Base-by-base conservation (phyloP, 2,888 invertebrate species). In the Cabera pusaria region DNA sequence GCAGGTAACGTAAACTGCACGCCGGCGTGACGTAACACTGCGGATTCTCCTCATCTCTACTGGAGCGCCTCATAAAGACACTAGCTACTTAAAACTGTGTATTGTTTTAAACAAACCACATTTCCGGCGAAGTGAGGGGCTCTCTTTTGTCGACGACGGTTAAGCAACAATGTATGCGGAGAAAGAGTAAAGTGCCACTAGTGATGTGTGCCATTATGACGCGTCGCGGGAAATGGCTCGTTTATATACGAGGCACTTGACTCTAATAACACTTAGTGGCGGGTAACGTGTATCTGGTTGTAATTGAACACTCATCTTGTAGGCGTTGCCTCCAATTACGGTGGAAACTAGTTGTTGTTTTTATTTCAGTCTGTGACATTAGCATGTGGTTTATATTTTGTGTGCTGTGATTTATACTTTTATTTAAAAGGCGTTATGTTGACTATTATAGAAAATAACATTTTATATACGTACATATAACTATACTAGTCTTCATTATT, bases 41-140 rank as follows among this genome's bases (percentile, higher is more conserved):
- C 39, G 31, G 53, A 48, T 55, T 37, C 38, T 42, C 44, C 9
- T 9, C 28, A 6, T 42, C 46, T 12, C 10, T 23, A 6, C 28
- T 27, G 22, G 25, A 32, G 57, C 49, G 46, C 36, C 53, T 60
- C 59, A 50, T 62, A 59, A 65, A 64, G 57, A 59, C 58, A 54
- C 52, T 35, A 58, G 59, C 62, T 62, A 64, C 65, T 65, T 59
- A 60, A 48, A 58, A 45, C 49, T 53, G 49, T 21, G 29, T 64
- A 68, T 73, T 76, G 74, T 72, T 70, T 66, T 58, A 57, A 64
- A 68, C 63, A 64, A 62, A 69, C 60, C 65, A 66, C 72, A 74
- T 72, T 68, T 72, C 75, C 62, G 49, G 63, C 52, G 53, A 42
- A 50, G 57, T 60, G 55, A 58, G 61, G 42, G 38, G 39, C 59